Conservation (phyloP, 1,140 invertebrate species). For the Scaptomyza graminum region DNA sequence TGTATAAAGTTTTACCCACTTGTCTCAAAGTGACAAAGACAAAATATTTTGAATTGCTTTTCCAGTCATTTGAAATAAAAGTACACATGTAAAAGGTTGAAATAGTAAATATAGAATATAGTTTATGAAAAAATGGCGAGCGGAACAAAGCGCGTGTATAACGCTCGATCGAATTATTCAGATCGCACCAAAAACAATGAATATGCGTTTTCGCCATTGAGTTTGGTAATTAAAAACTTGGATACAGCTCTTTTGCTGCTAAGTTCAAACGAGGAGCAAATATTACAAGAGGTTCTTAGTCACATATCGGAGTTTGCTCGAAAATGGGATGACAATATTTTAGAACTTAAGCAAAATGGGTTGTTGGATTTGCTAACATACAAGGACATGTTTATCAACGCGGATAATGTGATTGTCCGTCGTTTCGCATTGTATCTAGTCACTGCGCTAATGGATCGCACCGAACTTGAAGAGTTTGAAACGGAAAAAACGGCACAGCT, state of each 20-base stretch:
- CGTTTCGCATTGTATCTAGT: slow-evolving; percentile 68
- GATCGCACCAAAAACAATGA: slow-evolving; percentile 64
- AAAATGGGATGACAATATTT: slow-evolving; percentile 55
- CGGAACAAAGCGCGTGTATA: slow-evolving; percentile 61
- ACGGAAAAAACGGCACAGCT: slow-evolving; percentile 41
- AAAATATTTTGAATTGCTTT: neutral
- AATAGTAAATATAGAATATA: slow-evolving; percentile 5
- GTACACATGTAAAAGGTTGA: neutral
- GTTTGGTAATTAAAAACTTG: slow-evolving; percentile 53
- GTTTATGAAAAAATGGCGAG: slow-evolving; percentile 52
- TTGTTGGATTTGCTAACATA: slow-evolving; percentile 57
- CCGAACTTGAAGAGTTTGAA: slow-evolving; percentile 60
- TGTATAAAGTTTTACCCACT: too few relatives aligned
- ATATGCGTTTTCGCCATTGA: slow-evolving; percentile 55
- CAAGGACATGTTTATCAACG: slow-evolving; percentile 60
- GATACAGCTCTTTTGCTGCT: slow-evolving; percentile 64
- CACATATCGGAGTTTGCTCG: slow-evolving; percentile 71
- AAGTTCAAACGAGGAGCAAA: slow-evolving; percentile 61
- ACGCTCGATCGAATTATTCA: slow-evolving; percentile 51
- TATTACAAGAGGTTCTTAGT: slow-evolving; percentile 60
- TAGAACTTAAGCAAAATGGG: slow-evolving; percentile 46
- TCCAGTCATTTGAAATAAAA: slow-evolving; percentile 9
- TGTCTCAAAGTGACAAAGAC: too few relatives aligned
- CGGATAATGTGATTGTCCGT: slow-evolving; percentile 53
- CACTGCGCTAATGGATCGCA: slow-evolving; percentile 56